These are phyloP conservation scores for Mesembrinibis cayennensis DNA, from an alignment of 2,113 vertebrate species.

Conservation along the genomic window DNA sequence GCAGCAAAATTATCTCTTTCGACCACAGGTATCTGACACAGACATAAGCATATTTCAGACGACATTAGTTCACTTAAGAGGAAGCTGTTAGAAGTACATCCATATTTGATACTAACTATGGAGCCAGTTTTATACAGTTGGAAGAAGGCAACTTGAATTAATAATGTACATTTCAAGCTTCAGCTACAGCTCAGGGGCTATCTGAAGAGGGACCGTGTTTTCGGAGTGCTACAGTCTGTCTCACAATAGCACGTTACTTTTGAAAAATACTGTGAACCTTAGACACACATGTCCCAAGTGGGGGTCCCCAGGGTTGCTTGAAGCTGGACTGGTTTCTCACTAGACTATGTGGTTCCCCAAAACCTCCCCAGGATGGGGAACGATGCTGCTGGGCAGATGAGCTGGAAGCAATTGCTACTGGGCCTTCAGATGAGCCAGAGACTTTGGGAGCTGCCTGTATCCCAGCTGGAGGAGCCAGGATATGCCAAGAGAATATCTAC, in stretches of 20 bases:
- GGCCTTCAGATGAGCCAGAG: neutral
- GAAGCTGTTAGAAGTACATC: conserved; percentile 30
- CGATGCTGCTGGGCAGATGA: neutral
- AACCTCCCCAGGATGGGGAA: neutral
- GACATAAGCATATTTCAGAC: conserved; percentile 5
- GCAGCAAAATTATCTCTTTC: neutral
- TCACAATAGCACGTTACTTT: neutral
- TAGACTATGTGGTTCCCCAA: neutral
- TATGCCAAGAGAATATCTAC: neutral
- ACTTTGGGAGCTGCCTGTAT: neutral
- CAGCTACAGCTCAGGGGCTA: neutral
- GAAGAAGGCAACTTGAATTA: conserved; percentile 31
- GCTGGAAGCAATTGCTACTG: neutral
- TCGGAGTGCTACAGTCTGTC: neutral
- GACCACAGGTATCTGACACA: neutral
- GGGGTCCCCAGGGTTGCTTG: neutral
- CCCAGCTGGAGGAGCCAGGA: accelerated
- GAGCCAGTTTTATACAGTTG: conserved; percentile 39
- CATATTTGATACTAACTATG: conserved; percentile 36
- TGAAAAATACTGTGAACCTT: neutral
- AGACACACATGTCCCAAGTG: neutral
- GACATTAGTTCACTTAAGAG: conserved; percentile 32
- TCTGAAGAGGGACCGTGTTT: neutral
- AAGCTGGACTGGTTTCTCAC: neutral
- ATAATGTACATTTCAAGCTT: neutral